These are phyloP conservation scores for Pyrgus malvae DNA, from an alignment of 2,888 invertebrate species.

Conservation along the genomic window DNA sequence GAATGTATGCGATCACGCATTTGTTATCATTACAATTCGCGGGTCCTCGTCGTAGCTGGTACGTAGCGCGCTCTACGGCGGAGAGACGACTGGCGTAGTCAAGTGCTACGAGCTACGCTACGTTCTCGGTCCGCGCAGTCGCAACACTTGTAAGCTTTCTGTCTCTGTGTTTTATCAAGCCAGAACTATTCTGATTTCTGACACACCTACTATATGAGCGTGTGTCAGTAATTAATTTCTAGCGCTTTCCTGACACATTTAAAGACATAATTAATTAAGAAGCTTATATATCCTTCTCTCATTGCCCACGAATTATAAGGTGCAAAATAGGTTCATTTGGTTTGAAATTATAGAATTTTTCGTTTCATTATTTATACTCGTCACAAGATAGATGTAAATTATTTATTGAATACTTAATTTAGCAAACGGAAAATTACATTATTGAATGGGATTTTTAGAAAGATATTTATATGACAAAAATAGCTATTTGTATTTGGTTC, in stretches of 20 bases:
- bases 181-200: slow-evolving; percentile 29
- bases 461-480: too few species aligned
- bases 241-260: background rate
- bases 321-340: too few species aligned
- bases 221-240: background rate
- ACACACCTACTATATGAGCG: background rate
- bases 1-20: slow-evolving; percentile 65
- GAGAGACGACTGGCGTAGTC: slow-evolving; percentile 57
- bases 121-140: slow-evolving; percentile 67
- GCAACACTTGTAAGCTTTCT: slow-evolving; percentile 46
- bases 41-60: slow-evolving; percentile 41
- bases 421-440: too few species aligned
- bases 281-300: too few species aligned
- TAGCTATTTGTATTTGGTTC: too few species aligned
- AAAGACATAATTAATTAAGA: too few species aligned
- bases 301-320: too few species aligned
- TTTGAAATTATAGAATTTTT: too few species aligned
- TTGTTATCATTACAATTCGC: slow-evolving; percentile 55
- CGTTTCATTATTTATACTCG: too few species aligned
- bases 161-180: slow-evolving; percentile 38
- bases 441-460: too few species aligned
- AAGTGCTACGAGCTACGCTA: slow-evolving; percentile 47
- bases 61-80: slow-evolving; percentile 46
- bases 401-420: too few species aligned
- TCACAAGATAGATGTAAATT: too few species aligned